Conservation (phyloP, 2,113 vertebrate genomes). For the Plotosus lineatus region DNA sequence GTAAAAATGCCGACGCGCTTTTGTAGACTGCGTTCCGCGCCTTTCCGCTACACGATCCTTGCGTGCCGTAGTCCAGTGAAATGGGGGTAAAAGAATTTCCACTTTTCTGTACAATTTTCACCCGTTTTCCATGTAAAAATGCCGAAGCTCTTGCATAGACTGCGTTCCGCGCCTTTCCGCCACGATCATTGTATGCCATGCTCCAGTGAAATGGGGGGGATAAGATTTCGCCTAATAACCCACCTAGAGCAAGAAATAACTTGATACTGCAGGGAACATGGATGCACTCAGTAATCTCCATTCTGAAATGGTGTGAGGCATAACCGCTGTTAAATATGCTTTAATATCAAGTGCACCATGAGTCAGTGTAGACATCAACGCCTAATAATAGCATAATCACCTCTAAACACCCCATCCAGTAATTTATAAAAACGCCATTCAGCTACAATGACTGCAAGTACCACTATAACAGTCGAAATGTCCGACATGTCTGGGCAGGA, state of each 20-base stretch:
- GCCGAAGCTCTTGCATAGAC: too few relatives aligned
- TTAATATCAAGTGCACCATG: neutral
- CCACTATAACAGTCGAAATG: neutral
- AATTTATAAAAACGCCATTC: neutral
- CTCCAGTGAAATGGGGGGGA: too few relatives aligned
- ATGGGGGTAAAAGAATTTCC: too few relatives aligned
- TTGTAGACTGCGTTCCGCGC: too few relatives aligned
- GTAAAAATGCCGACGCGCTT: too few relatives aligned
- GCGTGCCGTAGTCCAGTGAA: too few relatives aligned
- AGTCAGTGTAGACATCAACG: neutral
- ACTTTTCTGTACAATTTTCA: too few relatives aligned
- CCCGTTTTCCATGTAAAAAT: too few relatives aligned
- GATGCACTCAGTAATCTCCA: neutral
- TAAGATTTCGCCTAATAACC: neutral
- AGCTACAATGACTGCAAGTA: neutral
- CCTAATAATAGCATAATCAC: neutral
- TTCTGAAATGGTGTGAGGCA: neutral
- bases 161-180: too few relatives aligned
- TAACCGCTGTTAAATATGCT: neutral
- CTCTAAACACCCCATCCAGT: neutral
- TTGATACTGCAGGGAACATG: neutral
- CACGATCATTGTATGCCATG: too few relatives aligned
- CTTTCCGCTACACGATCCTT: too few relatives aligned
- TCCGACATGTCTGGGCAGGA: conserved; percentile 59
- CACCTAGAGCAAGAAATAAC: too few relatives aligned